Evolutionary conservation across 2,113 vertebrate species (phyloP), one percentile per base, ranked within the genome.

Genomic region (Gnathonemus longibarbis): DNA sequence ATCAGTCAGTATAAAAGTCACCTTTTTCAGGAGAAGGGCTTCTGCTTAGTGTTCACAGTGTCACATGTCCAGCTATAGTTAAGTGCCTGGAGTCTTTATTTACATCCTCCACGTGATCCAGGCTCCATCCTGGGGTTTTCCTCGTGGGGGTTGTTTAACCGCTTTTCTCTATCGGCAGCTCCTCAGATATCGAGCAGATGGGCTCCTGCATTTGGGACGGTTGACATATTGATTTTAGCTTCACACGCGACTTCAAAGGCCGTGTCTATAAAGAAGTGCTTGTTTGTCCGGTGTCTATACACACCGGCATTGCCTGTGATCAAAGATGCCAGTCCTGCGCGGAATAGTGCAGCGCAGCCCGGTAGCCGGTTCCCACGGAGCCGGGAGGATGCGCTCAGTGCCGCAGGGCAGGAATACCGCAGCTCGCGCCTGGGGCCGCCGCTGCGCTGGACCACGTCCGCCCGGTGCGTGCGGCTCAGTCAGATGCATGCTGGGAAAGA

Each of bases 401-500:
- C 93, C 88, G 90, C 48, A 48, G 45, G 77, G 49, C 48, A 86
- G 31, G 19, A 5, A 77, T 62, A 74, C 70, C 45, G 89, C 15
- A 11, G 86, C 52, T 89, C 11, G 31, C 9, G 19, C 90, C 90
- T 1, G 46, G 7, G 90, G 13, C 31, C 27, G 27, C 21, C 27
- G 27, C 24, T 7, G 10, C 3, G 21, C 45, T 11, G 19, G 87
- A 42, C 13, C 15, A 48, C 87, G 17, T 50, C 21, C 17, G 45
- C 45, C 24, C 4, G 42, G 46, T 93, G 91, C 91, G 89, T 93
- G 92, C 96, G 99, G 98, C 89, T 99, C 98, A 98, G 99, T 99
- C 93, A 99, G 98, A 92, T 99, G 98, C 93, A 99, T 99, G 98
- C 94, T 99, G 96, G 98, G 98, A 83, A 99, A 99, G 93, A 99